Base-by-base conservation (phyloP, 2,113 vertebrate species). In the Willisornis vidua region DNA sequence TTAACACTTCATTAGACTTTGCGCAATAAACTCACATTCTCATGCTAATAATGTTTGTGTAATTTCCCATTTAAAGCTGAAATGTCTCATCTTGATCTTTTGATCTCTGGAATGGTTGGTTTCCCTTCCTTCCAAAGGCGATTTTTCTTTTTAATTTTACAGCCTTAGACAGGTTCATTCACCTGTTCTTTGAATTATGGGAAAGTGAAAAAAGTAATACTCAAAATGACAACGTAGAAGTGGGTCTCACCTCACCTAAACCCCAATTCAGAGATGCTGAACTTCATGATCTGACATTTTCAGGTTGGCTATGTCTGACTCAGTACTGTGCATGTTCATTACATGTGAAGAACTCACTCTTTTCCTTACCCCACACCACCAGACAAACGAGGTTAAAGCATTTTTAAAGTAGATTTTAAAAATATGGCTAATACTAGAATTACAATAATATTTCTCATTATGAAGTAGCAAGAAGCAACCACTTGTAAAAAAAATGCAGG, bases 261-360 rank as follows among this genome's bases (percentile, higher is more conserved):
- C 66, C 76, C 22, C 87, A 85, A 87, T 85, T 93, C 41, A 35
- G 79, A 90, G 70, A 83, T 23, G 67, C 78, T 91, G 87, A 94
- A 90, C 89, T 92, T 87, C 37, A 59, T 52, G 29, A 81, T 70
- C 61, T 95, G 89, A 95, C 85, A 94, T 91, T 96, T 88, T 85
- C 87, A 78, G 75, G 52, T 52, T 93, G 85, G 49, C 87, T 83
- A 51, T 3, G 0, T 68, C 77, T 46, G 62, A 76, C 25, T 68
- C 62, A 6, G 14, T 54, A 75, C 26, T 6, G 14, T 41, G 28
- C 43, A 93, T 73, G 85, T 90, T 52, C 84, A 87, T 74, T 83
- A 12, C 4, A 65, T 12, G 15, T 29, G 39, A 67, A 55, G 18
- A 93, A 85, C 9, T 87, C 5, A 0, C 24, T 81, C 26, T 57